Evolutionary conservation across 2,797 vertebrate genomes (phyloP).

Genomic region (Anolis apletophallus): DNA sequence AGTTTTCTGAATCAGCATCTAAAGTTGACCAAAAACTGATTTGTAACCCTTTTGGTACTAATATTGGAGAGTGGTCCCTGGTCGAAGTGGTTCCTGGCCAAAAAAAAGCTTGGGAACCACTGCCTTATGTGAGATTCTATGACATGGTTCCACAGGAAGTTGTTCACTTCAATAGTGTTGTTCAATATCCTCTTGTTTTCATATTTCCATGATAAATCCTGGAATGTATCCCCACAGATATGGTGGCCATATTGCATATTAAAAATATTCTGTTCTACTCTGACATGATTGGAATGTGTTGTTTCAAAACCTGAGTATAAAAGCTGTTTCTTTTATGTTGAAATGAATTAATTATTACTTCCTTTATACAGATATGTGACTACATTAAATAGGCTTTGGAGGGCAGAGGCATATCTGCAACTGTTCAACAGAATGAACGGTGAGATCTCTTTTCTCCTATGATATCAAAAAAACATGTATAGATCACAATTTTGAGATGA

Average conservation of each 20-base stretch:
- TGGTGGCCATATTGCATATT: background rate
- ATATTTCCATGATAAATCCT: no score
- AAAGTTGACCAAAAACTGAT: no score
- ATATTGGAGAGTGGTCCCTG: no score
- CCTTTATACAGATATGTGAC: background rate
- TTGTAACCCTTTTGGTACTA: no score
- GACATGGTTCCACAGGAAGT: no score
- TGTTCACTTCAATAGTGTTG: no score
- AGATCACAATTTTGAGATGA: conserved; percentile 47
- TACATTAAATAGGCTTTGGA: background rate
- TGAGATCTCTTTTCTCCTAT: conserved; percentile 54
- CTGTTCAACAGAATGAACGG: conserved; percentile 49
- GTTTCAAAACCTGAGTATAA: background rate
- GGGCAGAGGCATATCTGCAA: background rate
- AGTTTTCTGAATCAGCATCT: no score
- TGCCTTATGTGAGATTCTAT: no score
- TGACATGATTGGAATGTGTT: conserved; percentile 7
- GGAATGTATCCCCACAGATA: no score
- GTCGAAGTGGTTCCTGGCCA: no score
- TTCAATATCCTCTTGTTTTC: no score
- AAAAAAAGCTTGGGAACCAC: no score
- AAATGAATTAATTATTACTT: background rate
- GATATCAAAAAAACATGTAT: conserved; percentile 44
- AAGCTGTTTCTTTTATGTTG: conserved; percentile 24
- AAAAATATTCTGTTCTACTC: background rate